Evolutionary conservation across 2,888 invertebrate genomes (phyloP), one percentile per base, ranked within the genome.

Genomic region (Drosophila mettleri): DNA sequence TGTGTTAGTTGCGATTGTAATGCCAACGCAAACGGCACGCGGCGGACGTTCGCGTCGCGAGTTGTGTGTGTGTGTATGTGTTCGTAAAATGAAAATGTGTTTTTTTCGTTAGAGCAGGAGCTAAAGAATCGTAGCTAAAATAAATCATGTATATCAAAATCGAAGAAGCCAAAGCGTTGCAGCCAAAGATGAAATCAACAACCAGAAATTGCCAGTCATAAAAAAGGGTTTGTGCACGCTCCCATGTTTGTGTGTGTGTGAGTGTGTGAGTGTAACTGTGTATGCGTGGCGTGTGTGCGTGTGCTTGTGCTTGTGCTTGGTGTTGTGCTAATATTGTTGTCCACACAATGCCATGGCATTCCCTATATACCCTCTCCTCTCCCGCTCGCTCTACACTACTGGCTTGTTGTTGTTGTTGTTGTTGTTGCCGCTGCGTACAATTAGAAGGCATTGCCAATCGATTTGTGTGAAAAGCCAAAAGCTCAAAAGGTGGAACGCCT

Each of bases 391-490:
- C 45, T 38, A 34, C 57, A 31, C 14, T 16, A 27, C 27, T 27
- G 27, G 48, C 24, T 49, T 54, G 54, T 55, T 73, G 64, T 69
- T 66, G 70, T 45, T 53, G 43, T 53, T 68, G 65, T 69, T 67
- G 71, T 49, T 51, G 51, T 52, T 70, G 62, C 64, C 62, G 72
- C 74, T 74, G 83, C 78, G 83, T 85, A 84, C 83, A 87, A 84
- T 87, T 84, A 88, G 88, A 80, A 88, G 86, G 88, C 83, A 86
- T 84, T 84, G 83, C 88, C 86, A 88, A 84, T 84, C 83, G 83
- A 84, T 84, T 87, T 85, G 83, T 85, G 88, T 83, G 81, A 83
- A 83, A 83, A 87, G 83, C 85, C 74, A 69, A 80, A 76, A 78
- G 87, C 83, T 71, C 71, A 66, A 78, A 83, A 83, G 88, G 86